A percentile compares a stretch with the other conserved stretches of the same genome.
Evolutionary conservation across 35 echinoderm and acorn worm genomes (phyloP).

Genomic region (Ophiothrix spiculata): DNA sequence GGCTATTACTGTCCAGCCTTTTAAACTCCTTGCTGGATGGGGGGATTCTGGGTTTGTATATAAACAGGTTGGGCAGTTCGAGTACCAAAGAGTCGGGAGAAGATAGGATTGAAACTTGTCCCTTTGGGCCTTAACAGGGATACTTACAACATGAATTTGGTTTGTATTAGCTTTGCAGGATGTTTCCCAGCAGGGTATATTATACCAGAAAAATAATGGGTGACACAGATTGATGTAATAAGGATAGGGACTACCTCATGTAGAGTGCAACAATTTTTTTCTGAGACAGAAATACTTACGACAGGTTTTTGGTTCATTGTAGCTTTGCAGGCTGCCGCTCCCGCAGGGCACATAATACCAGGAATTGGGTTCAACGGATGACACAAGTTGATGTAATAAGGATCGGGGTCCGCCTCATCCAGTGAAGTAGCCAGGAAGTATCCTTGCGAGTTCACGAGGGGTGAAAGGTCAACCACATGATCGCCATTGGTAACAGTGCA

Average conservation of each 20-base stretch:
- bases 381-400: constrained; percentile 81
- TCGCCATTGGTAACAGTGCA: constrained; percentile 78
- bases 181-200: background rate
- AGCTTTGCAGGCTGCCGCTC: constrained; percentile 73
- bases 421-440: constrained; percentile 65
- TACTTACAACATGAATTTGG: too few species aligned
- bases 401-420: background rate
- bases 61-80: too few species aligned
- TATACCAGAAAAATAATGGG: background rate
- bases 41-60: too few species aligned
- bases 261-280: background rate
- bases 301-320: constrained; percentile 22
- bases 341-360: constrained; percentile 67
- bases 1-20: background rate
- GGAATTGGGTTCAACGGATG: constrained; percentile 97
- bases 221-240: background rate
- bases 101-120: too few species aligned
- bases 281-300: constrained; percentile 41
- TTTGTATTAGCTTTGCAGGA: background rate
- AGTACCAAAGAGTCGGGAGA: too few species aligned
- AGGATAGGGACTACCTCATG: background rate
- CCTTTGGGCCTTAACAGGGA: too few species aligned
- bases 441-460: constrained; percentile 73
- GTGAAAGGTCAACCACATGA: constrained; percentile 74
- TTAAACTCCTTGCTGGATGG: background rate